Percentiles rank a stretch among this genome's conserved stretches.
Conservation (phyloP, 2,888 invertebrate species). For the Stegophylla sp. region DNA sequence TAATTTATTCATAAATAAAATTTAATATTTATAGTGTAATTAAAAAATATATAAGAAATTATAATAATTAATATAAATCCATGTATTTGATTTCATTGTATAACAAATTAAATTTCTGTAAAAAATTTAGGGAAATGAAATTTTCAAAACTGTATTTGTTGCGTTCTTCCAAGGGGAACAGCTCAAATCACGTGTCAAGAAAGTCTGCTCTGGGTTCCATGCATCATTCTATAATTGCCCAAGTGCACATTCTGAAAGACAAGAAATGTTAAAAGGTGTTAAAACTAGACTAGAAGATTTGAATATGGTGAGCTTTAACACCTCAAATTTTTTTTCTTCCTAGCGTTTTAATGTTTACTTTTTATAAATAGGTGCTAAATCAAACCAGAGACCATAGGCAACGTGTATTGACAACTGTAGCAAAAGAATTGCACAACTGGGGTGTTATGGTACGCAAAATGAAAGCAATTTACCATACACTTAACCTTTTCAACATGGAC, state of each 20-base stretch:
- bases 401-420: conserved; percentile 82
- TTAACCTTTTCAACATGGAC: conserved; percentile 91
- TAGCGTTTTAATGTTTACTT: conserved; percentile 17
- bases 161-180: conserved; percentile 92
- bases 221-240: conserved; percentile 93
- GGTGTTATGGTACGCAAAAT: conserved; percentile 84
- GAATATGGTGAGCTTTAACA: conserved; percentile 70
- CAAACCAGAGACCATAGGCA: conserved; percentile 89
- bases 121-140: conserved; percentile 76
- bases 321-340: not conserved
- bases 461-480: conserved; percentile 92
- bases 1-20: no score
- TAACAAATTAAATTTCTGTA: not conserved
- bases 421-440: conserved; percentile 87
- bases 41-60: no score
- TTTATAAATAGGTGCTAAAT: conserved; percentile 73
- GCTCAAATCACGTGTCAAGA: conserved; percentile 86
- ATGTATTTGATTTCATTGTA: no score
- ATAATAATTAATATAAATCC: no score
- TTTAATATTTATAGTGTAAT: no score
- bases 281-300: conserved; percentile 89
- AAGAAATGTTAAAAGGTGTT: conserved; percentile 90
- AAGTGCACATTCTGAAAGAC: conserved; percentile 80
- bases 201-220: conserved; percentile 91
- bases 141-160: conserved; percentile 88